Conservation (phyloP, 2,888 invertebrate genomes). For the Agapetus fuscipes region DNA sequence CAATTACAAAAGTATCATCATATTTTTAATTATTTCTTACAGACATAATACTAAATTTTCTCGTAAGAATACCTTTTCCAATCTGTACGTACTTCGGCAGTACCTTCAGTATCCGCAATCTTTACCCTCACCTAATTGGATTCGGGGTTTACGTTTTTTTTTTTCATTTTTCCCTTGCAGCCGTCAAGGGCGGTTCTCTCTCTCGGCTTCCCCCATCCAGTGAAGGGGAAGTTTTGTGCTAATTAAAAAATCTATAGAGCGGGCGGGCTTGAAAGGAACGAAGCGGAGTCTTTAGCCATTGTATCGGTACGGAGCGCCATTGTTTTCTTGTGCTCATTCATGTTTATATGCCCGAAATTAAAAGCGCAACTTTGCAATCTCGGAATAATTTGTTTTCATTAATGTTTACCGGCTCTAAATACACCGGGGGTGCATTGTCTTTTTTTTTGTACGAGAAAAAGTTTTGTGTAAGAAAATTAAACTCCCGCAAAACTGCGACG, state of each 20-base stretch:
- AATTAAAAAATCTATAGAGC: conserved; percentile 19
- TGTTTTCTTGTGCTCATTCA: conserved; percentile 11
- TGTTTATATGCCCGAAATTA: conserved; percentile 9
- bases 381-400: conserved; percentile 15
- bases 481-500: no score
- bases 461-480: no score
- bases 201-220: conserved; percentile 1
- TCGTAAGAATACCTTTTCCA: no score
- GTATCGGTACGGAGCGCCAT: conserved; percentile 9
- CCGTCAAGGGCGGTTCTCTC: conserved; percentile 2
- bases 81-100: no score
- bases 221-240: conserved; percentile 11
- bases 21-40: no score
- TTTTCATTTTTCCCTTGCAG: conserved; percentile 9
- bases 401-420: no score
- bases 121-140: conserved; percentile 14
- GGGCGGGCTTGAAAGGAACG: conserved; percentile 7
- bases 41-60: no score
- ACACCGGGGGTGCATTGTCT: no score
- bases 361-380: conserved; percentile 3
- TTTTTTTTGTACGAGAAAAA: no score
- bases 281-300: conserved; percentile 5
- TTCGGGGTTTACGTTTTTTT: conserved; percentile 11
- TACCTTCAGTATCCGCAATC: conserved; percentile 12
- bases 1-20: no score